Evolutionary conservation across 2,888 invertebrate genomes (phyloP).

Genomic region (Drosophila rubida): DNA sequence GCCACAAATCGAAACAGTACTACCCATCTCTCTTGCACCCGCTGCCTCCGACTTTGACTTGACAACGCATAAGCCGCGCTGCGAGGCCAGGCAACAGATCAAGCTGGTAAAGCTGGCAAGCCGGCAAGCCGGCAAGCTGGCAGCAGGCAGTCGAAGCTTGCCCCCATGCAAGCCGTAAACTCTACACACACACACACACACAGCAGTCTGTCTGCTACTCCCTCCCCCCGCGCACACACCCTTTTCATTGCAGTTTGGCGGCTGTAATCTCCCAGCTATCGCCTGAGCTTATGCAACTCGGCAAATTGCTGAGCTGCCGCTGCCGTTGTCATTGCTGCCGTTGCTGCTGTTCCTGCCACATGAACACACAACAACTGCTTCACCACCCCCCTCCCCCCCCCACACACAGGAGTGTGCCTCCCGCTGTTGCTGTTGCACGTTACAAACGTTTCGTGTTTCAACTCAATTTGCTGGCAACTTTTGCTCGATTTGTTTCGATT

Average conservation of each 20-base stretch:
- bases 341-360: constrained; percentile 20
- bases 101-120: constrained; percentile 12
- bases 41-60: constrained; percentile 1
- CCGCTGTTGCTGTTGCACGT: background rate
- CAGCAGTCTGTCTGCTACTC: background rate
- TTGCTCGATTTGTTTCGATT: constrained; percentile 54
- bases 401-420: background rate
- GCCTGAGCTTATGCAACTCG: constrained; percentile 55
- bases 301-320: constrained; percentile 54
- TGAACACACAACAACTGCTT: constrained; percentile 24
- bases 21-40: background rate
- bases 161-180: constrained; percentile 27
- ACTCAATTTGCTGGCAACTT: constrained; percentile 64
- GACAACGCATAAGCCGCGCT: constrained; percentile 49
- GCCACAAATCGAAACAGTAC: constrained; percentile 30
- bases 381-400: background rate
- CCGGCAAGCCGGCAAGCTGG: background rate
- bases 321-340: background rate
- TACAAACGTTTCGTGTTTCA: constrained; percentile 47
- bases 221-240: background rate
- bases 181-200: constrained; percentile 18
- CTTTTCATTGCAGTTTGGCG: constrained; percentile 57
- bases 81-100: constrained; percentile 40
- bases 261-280: constrained; percentile 51
- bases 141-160: background rate